Evolutionary conservation across 2,113 vertebrate genomes (phyloP), one percentile per base, ranked within the genome.

Genomic region (Oenanthe melanoleuca): DNA sequence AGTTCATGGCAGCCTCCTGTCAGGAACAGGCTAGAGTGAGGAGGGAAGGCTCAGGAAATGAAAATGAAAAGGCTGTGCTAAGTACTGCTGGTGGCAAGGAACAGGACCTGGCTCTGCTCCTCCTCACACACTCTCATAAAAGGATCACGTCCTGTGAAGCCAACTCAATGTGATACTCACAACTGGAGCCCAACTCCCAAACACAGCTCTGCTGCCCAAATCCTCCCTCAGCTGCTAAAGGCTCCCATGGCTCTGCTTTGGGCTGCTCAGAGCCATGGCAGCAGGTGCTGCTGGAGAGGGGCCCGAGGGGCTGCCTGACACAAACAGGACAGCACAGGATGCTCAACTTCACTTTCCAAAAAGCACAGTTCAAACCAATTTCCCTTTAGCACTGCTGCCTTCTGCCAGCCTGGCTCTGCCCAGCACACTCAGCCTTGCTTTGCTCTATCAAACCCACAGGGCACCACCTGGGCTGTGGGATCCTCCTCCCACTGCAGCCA

Each of bases 241-340:
- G 38, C 60, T 80, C 74, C 80, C 0, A 0, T 2, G 9, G 82
- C 79, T 74, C 89, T 34, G 7, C 0, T 37, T 20, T 19, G 56
- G 45, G 40, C 65, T 64, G 64, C 0, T 12, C 64, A 52, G 81
- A 85, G 44, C 78, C 70, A 42, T 6, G 3, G 0, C 28, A 77
- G 53, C 70, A 24, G 60, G 21, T 55, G 67, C 78, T 87, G 64
- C 55, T n/a, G 5, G 47, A 80, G 21, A 5, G 5, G 29, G 14
- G 20, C 29, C 28, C 1, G 4, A 16, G 67, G 34, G 29, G 37
- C 73, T 47, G 34, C 26, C 14, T 3, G 0, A 11, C 34, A 10
- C 0, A 0, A 55, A 37, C 7, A 3, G 17, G 26, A n/a, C 50
- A 25, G 0, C 4, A 0, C 2, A 0, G 22, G 33, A 2, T 49